These are phyloP conservation scores for Eonycteris spelaea DNA, from an alignment of 2,113 vertebrate species.

Conservation along the genomic window DNA sequence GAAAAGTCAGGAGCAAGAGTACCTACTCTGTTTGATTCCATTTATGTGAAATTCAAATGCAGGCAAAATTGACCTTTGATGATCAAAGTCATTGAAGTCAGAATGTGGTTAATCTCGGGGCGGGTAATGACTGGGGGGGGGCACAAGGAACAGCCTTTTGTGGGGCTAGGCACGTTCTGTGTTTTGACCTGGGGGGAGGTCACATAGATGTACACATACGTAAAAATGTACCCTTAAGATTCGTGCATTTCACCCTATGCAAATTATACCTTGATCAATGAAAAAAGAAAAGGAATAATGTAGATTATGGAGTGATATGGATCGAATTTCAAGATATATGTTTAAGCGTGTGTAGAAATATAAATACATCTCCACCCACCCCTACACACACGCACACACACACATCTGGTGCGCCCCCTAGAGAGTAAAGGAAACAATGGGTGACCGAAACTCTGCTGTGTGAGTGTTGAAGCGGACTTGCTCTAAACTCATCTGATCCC, in stretches of 20 bases:
- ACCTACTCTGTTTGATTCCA: not conserved
- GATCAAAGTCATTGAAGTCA: not conserved
- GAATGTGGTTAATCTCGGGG: not conserved
- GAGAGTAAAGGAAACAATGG: not conserved
- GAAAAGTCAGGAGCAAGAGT: not conserved
- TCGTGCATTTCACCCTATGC: not conserved
- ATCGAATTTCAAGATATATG: not conserved
- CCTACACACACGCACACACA: not conserved
- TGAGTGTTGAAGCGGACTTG: not conserved
- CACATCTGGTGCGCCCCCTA: not conserved
- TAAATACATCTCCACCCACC: not conserved
- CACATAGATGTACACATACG: not conserved
- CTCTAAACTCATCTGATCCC: not conserved
- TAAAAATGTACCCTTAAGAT: not conserved
- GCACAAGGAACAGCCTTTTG: not conserved
- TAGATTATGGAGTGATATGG: not conserved
- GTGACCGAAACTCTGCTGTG: not conserved
- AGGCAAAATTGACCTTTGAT: not conserved
- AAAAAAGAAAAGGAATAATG: not conserved
- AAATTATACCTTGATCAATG: not conserved
- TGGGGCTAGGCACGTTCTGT: not conserved
- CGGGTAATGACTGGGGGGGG: not conserved
- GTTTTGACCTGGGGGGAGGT: not conserved
- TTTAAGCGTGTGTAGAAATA: not conserved
- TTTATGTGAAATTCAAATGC: slow-evolving; percentile 2